Conservation (phyloP, 2,888 invertebrate genomes). For the Danaus chrysippus region DNA sequence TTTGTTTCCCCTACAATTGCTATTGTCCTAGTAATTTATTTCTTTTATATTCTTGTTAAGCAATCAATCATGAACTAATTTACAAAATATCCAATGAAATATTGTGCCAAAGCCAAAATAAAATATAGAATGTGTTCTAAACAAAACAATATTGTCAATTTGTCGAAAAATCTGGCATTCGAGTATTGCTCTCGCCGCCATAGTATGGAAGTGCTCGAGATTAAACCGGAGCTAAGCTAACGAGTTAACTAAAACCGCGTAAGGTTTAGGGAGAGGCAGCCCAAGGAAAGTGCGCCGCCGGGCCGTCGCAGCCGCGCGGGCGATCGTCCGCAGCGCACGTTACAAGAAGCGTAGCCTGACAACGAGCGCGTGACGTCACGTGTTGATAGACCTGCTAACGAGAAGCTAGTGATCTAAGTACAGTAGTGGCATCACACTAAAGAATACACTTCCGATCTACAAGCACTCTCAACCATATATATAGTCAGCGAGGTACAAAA, state of each 20-base stretch:
- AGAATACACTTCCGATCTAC: conserved; percentile 78
- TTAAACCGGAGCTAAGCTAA: conserved; percentile 84
- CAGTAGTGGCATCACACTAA: conserved; percentile 84
- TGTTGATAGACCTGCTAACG: conserved; percentile 82
- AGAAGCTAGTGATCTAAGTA: conserved; percentile 79
- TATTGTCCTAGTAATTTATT: background rate
- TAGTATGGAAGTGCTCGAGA: conserved; percentile 82
- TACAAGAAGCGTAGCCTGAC: conserved; percentile 74
- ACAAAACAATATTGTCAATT: background rate
- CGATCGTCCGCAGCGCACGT: conserved; percentile 79
- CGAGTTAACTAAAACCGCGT: conserved; percentile 78
- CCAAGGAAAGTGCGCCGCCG: conserved; percentile 75
- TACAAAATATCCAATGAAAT: too few species aligned
- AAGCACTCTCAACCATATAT: conserved; percentile 27
- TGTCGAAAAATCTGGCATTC: conserved; percentile 70
- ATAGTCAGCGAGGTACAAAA: too few species aligned
- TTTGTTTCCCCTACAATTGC: background rate
- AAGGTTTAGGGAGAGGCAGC: conserved; percentile 73
- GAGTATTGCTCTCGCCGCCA: conserved; percentile 79
- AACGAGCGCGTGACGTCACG: conserved; percentile 83
- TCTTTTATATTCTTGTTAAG: too few species aligned
- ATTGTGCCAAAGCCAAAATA: too few species aligned
- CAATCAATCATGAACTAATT: too few species aligned
- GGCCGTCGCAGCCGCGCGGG: conserved; percentile 82
- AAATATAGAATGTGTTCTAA: too few species aligned